Evolutionary conservation across 1,140 invertebrate species (phyloP).

Genomic region (Apolygus lucorum): DNA sequence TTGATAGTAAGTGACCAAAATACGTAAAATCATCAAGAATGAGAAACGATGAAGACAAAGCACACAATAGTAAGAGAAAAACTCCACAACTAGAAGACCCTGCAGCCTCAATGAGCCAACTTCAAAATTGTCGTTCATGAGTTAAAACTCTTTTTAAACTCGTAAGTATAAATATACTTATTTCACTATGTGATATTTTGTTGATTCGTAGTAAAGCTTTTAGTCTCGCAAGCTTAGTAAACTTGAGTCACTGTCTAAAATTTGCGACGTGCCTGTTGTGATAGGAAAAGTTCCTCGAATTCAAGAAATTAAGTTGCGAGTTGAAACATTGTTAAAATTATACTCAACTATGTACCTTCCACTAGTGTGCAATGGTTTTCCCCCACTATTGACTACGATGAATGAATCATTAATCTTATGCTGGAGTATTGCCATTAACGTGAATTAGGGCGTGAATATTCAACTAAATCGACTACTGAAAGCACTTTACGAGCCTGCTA

Average conservation of each 20-base stretch:
- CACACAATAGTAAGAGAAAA: too few relatives aligned
- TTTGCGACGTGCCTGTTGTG: background rate
- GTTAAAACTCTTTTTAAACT: too few relatives aligned
- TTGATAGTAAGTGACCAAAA: too few relatives aligned
- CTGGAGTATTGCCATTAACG: background rate
- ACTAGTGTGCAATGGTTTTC: too few relatives aligned
- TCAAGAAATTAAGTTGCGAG: background rate
- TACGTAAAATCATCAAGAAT: too few relatives aligned
- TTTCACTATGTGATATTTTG: background rate
- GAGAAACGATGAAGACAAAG: too few relatives aligned
- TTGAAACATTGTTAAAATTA: too few relatives aligned
- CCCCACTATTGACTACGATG: background rate
- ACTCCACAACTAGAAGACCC: too few relatives aligned
- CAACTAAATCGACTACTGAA: background rate
- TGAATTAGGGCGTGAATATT: background rate
- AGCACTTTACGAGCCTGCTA: background rate
- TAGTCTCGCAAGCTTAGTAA: background rate
- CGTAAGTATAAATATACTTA: too few relatives aligned
- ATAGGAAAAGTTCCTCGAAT: background rate
- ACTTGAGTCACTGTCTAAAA: background rate
- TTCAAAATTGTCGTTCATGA: too few relatives aligned
- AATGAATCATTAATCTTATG: background rate
- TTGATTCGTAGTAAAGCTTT: background rate
- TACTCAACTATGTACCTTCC: too few relatives aligned
- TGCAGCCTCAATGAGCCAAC: too few relatives aligned